Conservation (phyloP, 2,888 invertebrate genomes). For the Galerucella nymphaeae region DNA sequence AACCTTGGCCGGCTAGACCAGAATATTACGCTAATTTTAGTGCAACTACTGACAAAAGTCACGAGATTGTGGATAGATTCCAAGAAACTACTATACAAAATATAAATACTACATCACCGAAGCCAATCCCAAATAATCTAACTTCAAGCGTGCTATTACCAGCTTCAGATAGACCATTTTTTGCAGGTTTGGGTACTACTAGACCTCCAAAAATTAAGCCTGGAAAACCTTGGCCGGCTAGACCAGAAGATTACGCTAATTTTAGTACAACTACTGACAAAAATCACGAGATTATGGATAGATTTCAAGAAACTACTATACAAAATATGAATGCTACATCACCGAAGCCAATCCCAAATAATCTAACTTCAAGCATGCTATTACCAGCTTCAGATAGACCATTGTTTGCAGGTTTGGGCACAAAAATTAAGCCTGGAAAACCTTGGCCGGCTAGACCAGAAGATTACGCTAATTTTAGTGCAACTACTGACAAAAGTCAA, state of each 20-base stretch:
- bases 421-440: constrained; percentile 44
- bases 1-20: constrained; percentile 45
- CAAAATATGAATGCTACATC: too few species aligned
- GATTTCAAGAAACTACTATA: too few species aligned
- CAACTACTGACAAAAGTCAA: background rate
- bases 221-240: constrained; percentile 46
- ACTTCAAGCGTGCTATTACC: background rate
- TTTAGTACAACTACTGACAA: constrained; percentile 4
- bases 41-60: constrained; percentile 1
- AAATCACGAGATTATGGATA: background rate
- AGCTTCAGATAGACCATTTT: constrained; percentile 18
- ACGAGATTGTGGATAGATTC: background rate
- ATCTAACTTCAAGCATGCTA: background rate
- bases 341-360: background rate
- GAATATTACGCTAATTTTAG: constrained; percentile 31
- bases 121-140: background rate
- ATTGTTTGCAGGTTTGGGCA: constrained; percentile 22
- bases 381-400: constrained; percentile 15
- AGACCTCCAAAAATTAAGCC: constrained; percentile 44
- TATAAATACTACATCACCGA: background rate
- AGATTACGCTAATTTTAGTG: constrained; percentile 27
- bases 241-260: constrained; percentile 34
- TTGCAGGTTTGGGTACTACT: constrained; percentile 22
- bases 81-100: background rate
- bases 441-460: constrained; percentile 45